A percentile compares a stretch with the other conserved stretches of the same genome.
These are phyloP conservation scores for Acanthiza pusilla DNA, from an alignment of 2,797 vertebrate genomes.

Conservation along the genomic window DNA sequence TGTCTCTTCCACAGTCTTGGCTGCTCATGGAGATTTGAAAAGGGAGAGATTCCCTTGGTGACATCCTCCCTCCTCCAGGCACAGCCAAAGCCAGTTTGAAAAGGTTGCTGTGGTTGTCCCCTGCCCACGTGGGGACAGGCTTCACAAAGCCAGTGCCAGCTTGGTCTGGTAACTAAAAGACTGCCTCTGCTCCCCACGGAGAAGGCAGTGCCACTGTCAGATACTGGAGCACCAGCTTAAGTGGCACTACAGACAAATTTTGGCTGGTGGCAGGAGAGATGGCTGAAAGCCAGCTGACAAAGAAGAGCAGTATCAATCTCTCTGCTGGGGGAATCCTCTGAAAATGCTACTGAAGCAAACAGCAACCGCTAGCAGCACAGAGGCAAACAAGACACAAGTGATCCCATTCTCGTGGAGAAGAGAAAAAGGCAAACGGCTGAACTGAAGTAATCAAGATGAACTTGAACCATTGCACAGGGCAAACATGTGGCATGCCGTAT, in stretches of 20 bases:
- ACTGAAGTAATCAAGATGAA: conserved; percentile 20
- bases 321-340: neutral
- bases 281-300: conserved; percentile 52
- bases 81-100: neutral
- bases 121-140: neutral
- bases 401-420: neutral
- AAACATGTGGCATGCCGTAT: conserved; percentile 53
- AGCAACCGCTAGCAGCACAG: neutral
- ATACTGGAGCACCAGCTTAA: neutral
- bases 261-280: conserved; percentile 43
- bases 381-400: neutral
- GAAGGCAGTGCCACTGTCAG: neutral
- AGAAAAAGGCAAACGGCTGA: conserved; percentile 31
- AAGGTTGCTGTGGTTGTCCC: neutral
- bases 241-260: conserved; percentile 13
- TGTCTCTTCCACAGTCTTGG: neutral
- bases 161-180: neutral
- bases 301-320: conserved; percentile 5
- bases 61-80: neutral
- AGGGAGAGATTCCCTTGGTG: neutral
- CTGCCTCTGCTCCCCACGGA: neutral
- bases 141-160: neutral
- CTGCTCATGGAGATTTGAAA: neutral
- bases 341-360: conserved; percentile 8
- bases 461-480: conserved; percentile 39